Evolutionary conservation across 64 coral and sea anemone genomes (phyloP), one percentile per base, ranked within the genome.

Genomic region (Actinia tenebrosa): DNA sequence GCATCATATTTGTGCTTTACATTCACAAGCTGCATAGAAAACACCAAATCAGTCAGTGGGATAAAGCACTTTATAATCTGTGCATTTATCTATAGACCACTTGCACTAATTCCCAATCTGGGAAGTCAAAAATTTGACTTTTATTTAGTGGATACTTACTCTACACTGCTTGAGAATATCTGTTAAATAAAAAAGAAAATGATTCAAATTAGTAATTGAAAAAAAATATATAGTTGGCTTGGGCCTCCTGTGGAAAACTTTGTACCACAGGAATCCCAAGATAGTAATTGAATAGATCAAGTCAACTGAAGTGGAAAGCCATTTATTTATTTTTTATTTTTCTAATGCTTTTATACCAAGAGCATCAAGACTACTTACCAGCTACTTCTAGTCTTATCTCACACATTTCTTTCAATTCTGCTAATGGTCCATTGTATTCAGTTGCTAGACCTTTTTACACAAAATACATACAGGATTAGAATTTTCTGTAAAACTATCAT

Each of bases 321-420:
- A 66, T 22, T 3, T 79, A 3, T 10, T 8, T 27, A 18, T 37
- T 79, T 79, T 37, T 45, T 27, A 79, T 44, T 79, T 8, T 3
- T 46, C 30, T 37, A 37, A 37, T 37, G 1, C 30, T 37, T 16
- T 79, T 13, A 78, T 15, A 14, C 27, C 3, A 15, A 42, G 19
- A 44, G 16, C 18, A 58, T 46, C 14, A 5, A 18, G 0, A 20
- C 16, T 46, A 26, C 78, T 82, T 83, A 98, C 95, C 95, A 88
- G 97, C 93, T 46, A 99, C 97, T 91, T 99, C 97, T 79, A 95
- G 86, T 47, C 97, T 89, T 83, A 99, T 94, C 25, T 95, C 86
- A 79, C 97, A 99, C 97, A 99, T 99, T 54, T 99, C 93, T 60
- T 99, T 90, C 10, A 99, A 86, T 88, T 99, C 91, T 71, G 63